Conservation (phyloP, 2,888 invertebrate species). For the Geophilus truncorum region DNA sequence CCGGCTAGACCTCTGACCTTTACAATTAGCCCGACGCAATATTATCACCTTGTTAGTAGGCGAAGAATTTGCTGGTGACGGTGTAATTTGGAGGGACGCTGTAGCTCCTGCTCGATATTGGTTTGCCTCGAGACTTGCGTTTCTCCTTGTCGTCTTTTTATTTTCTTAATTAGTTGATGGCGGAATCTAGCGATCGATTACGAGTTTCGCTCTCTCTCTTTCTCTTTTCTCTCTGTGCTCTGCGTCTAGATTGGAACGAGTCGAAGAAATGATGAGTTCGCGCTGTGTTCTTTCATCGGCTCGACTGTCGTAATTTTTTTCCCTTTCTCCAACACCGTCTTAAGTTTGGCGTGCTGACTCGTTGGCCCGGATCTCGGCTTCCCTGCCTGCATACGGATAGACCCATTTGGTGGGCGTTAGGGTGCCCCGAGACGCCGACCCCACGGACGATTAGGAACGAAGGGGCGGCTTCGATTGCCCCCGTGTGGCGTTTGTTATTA, state of each 20-base stretch:
- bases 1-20: not conserved
- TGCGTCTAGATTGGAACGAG: not conserved
- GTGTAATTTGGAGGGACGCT: not conserved
- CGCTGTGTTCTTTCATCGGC: not conserved
- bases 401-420: not conserved
- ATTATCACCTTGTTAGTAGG: slow-evolving; percentile 17
- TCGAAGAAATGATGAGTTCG: not conserved
- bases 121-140: not conserved
- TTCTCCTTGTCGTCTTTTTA: not conserved
- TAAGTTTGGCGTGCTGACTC: slow-evolving; percentile 9
- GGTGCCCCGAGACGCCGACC: not conserved
- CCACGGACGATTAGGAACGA: slow-evolving; percentile 1
- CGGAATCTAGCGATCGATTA: not conserved
- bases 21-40: slow-evolving; percentile 3
- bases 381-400: not conserved
- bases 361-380: not conserved
- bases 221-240: not conserved
- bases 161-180: not conserved
- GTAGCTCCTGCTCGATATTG: not conserved
- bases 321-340: not conserved
- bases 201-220: not conserved
- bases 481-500: slow-evolving; percentile 18
- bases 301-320: not conserved
- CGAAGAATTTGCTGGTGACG: not conserved
- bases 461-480: slow-evolving; percentile 3